Evolutionary conservation across 2,113 vertebrate genomes (phyloP), one percentile per base, ranked within the genome.

Genomic region (Aptenodytes patagonicus): DNA sequence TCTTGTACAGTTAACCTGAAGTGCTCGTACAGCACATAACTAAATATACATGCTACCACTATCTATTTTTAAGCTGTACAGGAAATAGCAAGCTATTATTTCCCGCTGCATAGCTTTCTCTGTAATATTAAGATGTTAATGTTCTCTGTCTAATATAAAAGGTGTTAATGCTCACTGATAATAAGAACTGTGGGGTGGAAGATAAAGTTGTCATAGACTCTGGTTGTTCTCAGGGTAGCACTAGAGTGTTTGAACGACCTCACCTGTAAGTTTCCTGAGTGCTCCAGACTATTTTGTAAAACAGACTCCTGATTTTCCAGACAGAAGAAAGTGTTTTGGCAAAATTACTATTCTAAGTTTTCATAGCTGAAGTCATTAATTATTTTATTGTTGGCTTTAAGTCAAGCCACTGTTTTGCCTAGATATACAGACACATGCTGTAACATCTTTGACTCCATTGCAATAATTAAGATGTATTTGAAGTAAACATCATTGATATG

Each of bases 11-110:
- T 61, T 80, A 76, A 77, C 80, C 14, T 55, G 31, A 91, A 89
- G 40, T n/a, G 84, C 13, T 83, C 4, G 1, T 44, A 54, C 8
- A 91, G 18, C 42, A 77, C 22, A 12, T 46, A 79, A 61, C 6
- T 68, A 87, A 90, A 93, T 57, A 76, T n/a, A 87, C 13, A n/a
- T 19, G 49, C 17, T 72, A 57, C 40, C 26, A 9, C 26, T 64
- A 52, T 17, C 22, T 76, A 49, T 76, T 86, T 86, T 80, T 66
- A 96, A 70, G 18, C 11, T 86, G 61, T 36, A 75, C 65, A 71
- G 85, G 49, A 95, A 97, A 93, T 44, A 69, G 31, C 36, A 73
- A 93, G 32, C 40, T 87, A 34, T 82, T 55, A 26, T 68, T 95
- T 64, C 88, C 77, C 65, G 11, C 19, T 57, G 34, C 69, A 72